phyloP scores from a whole-genome alignment of 2,113 vertebrate species.

The Lycocorax pyrrhopterus region DNA sequence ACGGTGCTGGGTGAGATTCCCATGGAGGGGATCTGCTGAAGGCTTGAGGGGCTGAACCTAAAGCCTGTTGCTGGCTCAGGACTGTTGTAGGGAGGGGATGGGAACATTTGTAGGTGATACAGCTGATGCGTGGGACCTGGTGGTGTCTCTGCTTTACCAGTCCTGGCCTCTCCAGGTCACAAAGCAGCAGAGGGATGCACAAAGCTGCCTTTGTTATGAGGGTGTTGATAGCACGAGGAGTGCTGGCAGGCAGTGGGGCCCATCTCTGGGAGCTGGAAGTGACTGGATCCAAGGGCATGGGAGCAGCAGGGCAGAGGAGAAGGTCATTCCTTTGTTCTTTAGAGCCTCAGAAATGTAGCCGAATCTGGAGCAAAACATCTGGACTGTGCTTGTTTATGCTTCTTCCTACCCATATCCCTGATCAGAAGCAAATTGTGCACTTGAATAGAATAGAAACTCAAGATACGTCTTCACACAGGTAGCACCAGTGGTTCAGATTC shows the following conservation, averaged over 20 bases:
- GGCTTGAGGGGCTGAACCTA: not conserved
- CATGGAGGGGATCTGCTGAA: not conserved
- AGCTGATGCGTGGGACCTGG: not conserved
- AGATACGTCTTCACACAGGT: not conserved
- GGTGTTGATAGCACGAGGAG: not conserved
- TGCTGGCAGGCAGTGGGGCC: not conserved
- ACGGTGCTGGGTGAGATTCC: not conserved
- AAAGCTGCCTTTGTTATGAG: not conserved
- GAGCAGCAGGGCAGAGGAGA: not conserved
- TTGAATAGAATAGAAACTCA: not conserved
- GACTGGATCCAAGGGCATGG: not conserved
- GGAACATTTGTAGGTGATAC: not conserved
- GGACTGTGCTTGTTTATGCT: not conserved
- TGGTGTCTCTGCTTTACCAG: not conserved
- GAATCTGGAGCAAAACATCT: not conserved
- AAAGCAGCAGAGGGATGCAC: not conserved
- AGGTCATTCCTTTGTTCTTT: not conserved
- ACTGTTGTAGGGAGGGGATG: not conserved
- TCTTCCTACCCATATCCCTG: not conserved
- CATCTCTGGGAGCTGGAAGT: not conserved
- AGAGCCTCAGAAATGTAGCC: not conserved
- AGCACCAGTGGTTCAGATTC: not conserved
- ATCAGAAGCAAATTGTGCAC: not conserved
- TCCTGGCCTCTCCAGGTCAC: not conserved
- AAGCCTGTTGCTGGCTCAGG: not conserved